These are phyloP conservation scores for Dipus sagitta DNA, from an alignment of 2,797 vertebrate genomes.

Conservation along the genomic window DNA sequence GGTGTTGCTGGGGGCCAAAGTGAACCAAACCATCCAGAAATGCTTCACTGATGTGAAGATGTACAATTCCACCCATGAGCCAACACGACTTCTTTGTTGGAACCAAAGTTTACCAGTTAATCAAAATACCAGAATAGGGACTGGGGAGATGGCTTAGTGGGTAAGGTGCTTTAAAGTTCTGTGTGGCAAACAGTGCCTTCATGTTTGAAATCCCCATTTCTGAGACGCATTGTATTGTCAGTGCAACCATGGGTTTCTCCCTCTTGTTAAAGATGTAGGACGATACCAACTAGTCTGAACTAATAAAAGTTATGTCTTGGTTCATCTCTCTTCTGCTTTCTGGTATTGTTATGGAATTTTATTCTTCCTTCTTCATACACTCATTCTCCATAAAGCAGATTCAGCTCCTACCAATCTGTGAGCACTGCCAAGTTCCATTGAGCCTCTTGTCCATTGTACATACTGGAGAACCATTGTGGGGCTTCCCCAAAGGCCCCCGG, in stretches of 20 bases:
- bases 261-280: slow-evolving; percentile 93
- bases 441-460: slow-evolving; percentile 97
- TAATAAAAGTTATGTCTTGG: slow-evolving; percentile 94
- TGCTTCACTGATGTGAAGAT: slow-evolving; percentile 93
- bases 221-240: slow-evolving; percentile 96
- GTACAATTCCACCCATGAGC: slow-evolving; percentile 89
- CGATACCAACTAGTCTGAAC: slow-evolving; percentile 94
- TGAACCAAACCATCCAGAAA: slow-evolving; percentile 95
- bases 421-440: slow-evolving; percentile 94
- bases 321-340: slow-evolving; percentile 95
- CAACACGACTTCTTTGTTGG: slow-evolving; percentile 49
- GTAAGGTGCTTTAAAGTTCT: slow-evolving; percentile 90
- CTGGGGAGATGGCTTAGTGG: no score
- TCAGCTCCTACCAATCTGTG: slow-evolving; percentile 93
- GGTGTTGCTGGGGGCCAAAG: slow-evolving; percentile 91
- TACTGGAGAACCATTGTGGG: slow-evolving; percentile 93
- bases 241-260: slow-evolving; percentile 95
- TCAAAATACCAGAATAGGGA: no score
- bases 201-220: slow-evolving; percentile 94
- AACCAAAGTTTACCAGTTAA: no score
- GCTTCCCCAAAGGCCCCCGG: slow-evolving; percentile 93
- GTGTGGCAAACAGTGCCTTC: slow-evolving; percentile 95
- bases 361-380: slow-evolving; percentile 92
- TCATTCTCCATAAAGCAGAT: slow-evolving; percentile 94
- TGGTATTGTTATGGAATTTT: slow-evolving; percentile 94